Conservation (phyloP, 1,140 invertebrate genomes). For the Trachymyrmex septentrionalis region DNA sequence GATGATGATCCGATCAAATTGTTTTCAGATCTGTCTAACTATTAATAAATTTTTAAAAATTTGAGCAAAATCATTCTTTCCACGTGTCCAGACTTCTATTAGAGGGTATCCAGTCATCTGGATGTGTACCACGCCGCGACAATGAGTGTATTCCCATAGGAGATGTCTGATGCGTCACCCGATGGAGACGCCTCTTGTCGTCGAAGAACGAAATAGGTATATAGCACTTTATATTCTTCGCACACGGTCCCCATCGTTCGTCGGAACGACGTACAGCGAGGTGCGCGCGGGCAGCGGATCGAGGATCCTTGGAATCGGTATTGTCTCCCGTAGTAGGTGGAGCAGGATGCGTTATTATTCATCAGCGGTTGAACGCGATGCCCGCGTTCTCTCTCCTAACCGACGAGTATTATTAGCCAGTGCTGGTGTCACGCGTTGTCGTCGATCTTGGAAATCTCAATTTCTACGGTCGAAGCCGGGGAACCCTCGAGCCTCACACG, state of each 20-base stretch:
- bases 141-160: slow-evolving; percentile 13
- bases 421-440: slow-evolving; percentile 18
- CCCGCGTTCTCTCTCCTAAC: slow-evolving; percentile 19
- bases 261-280: slow-evolving; percentile 17
- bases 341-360: slow-evolving; percentile 74
- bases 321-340: slow-evolving; percentile 67
- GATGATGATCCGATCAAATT: no score
- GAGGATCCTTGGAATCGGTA: slow-evolving; percentile 69
- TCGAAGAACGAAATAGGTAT: slow-evolving; percentile 56
- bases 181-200: slow-evolving; percentile 19
- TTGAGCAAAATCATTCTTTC: no score
- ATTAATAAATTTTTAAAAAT: no score
- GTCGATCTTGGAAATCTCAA: slow-evolving; percentile 40
- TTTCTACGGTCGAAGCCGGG: slow-evolving; percentile 5
- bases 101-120: not conserved
- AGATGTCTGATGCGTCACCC: slow-evolving; percentile 34
- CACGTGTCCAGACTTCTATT: no score
- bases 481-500: not conserved
- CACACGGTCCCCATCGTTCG: slow-evolving; percentile 41
- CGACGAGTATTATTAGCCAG: slow-evolving; percentile 40
- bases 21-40: no score
- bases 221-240: slow-evolving; percentile 69
- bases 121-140: slow-evolving; percentile 1
- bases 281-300: slow-evolving; percentile 9
- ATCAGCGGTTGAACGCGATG: slow-evolving; percentile 63